Evolutionary conservation across 53 echinoderm and acorn worm species (phyloP).

Genomic region (Holothuria leucospilota): DNA sequence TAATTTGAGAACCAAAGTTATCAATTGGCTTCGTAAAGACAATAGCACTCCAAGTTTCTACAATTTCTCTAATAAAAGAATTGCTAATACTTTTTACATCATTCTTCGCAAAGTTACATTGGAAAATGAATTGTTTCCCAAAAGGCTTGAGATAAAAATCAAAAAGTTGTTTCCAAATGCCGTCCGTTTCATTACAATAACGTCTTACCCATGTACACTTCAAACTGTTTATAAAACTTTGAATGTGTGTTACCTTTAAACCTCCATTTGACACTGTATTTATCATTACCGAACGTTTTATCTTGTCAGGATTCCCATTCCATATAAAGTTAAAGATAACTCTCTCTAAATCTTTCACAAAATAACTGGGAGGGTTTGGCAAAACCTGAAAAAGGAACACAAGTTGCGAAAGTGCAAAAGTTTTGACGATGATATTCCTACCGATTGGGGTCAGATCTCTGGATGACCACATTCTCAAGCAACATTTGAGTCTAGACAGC

Average conservation of each 20-base stretch:
- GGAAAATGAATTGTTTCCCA: not conserved
- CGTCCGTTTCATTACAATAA: not conserved
- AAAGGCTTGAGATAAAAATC: not conserved
- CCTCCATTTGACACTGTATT: not conserved
- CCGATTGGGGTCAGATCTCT: not conserved
- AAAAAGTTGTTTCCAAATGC: not conserved
- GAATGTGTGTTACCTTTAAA: not conserved
- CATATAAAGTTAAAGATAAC: too few relatives aligned
- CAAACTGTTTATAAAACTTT: too few relatives aligned
- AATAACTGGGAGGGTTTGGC: not conserved
- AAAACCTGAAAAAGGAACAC: constrained; percentile 10
- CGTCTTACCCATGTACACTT: not conserved
- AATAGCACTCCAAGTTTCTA: too few relatives aligned
- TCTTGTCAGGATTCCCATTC: too few relatives aligned
- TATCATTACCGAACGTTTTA: not conserved
- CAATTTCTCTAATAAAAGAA: too few relatives aligned
- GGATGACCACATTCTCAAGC: not conserved
- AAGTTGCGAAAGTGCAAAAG: constrained; percentile 13
- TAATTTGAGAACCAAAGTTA: too few relatives aligned
- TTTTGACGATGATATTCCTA: not conserved
- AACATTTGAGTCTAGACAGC: not conserved
- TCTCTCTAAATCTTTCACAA: not conserved
- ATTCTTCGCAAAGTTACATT: not conserved
- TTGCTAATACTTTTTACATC: too few relatives aligned
- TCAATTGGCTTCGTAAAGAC: too few relatives aligned